These are phyloP conservation scores for Machimus atricapillus DNA, from an alignment of 2,888 invertebrate species.

Conservation along the genomic window DNA sequence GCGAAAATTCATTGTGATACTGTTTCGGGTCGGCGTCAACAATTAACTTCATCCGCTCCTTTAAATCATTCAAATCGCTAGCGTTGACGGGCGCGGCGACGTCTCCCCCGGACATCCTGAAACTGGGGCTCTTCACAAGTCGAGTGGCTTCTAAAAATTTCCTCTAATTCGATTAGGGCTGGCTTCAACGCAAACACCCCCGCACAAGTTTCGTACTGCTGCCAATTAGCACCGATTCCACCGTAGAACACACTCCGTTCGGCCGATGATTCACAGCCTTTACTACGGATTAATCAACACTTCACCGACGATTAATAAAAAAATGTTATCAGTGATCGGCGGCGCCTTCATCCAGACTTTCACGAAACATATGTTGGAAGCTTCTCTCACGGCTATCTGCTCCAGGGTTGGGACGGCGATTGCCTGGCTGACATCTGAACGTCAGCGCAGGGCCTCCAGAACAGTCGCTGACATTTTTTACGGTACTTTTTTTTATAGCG, in stretches of 20 bases:
- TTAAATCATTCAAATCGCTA: conserved; percentile 71
- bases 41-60: conserved; percentile 76
- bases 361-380: conserved; percentile 26
- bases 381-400: neutral
- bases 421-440: neutral
- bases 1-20: conserved; percentile 77
- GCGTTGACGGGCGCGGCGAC: conserved; percentile 66
- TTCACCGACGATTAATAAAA: neutral
- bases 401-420: neutral
- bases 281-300: neutral
- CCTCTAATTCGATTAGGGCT: conserved; percentile 20
- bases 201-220: neutral
- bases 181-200: neutral
- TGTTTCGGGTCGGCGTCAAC: conserved; percentile 76
- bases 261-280: neutral
- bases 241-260: neutral
- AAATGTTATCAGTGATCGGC: neutral
- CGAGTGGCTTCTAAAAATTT: neutral
- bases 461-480: neutral
- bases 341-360: conserved; percentile 4
- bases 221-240: neutral
- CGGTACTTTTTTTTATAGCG: neutral
- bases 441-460: neutral
- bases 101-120: conserved; percentile 59
- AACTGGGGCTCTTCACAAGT: neutral